Base-by-base conservation (phyloP, 2,888 invertebrate genomes). In the Nemotelus nigrinus region DNA sequence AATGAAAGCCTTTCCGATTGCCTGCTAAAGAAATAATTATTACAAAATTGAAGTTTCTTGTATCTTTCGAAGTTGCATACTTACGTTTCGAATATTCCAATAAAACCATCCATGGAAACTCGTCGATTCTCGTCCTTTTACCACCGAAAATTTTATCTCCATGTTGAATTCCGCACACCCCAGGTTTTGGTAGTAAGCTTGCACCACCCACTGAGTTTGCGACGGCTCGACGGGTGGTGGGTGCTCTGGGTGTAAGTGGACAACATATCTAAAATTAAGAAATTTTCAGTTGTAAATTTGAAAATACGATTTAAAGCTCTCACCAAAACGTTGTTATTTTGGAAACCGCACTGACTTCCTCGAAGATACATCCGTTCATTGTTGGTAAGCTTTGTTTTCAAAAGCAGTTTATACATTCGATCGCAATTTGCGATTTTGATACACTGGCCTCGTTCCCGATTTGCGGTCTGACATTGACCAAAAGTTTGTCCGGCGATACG, bases 81-180 rank as follows among this genome's bases (percentile, higher is more conserved):
- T 53, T 65, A 88, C 87, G 83, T 82, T 87, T 87, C 3, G 82
- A 82, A 78, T 92, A 92, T 57, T 89, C 90, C 43, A 87, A 80
- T 43, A 87, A 80, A 2, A 84, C 86, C 87, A 86, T 86, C 87
- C 87, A 88, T 25, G 93, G 92, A 81, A 91, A 92, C 82, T 93
- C 93, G 78, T 91, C 91, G 41, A 93, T 87, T 44, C 90, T 90
- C 0, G 92, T 89, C 65, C 83, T 82, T 50, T 88, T 87, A 1
- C 93, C 93, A 2, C 93, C 93, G 55, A 90, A 89, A 80, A 93
- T 92, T 80, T 89, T 88, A 83, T 91, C 89, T 7, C 87, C 86
- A 75, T 87, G 85, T 77, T 88, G 86, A 55, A 83, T 83, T 2
- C 92, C 93, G 80, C 93, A 93, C 47, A 6, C n/a, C 41, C 77